Percentiles rank a stretch among this genome's conserved stretches.
These are phyloP conservation scores for Ectemnius cavifrons DNA, from an alignment of 2,888 invertebrate genomes.

Conservation along the genomic window DNA sequence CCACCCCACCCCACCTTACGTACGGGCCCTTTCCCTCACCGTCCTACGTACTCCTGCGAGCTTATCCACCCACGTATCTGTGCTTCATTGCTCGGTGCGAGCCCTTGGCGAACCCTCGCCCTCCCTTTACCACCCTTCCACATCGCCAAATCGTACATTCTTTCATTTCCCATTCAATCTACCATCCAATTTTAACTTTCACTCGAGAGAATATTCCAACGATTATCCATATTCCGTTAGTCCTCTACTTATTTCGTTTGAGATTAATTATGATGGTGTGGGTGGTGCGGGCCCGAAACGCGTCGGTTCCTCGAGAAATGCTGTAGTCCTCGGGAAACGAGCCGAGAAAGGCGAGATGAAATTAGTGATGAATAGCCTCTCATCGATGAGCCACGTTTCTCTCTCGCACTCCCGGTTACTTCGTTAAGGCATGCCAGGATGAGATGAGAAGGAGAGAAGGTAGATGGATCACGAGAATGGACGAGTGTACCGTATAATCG, in stretches of 20 bases:
- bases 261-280: too few relatives aligned
- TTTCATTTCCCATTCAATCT: too few relatives aligned
- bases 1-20: neutral
- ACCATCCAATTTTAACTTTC: too few relatives aligned
- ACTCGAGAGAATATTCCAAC: too few relatives aligned
- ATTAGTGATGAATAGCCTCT: slow-evolving; percentile 65
- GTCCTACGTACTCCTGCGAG: neutral
- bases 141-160: too few relatives aligned
- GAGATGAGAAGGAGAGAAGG: slow-evolving; percentile 23
- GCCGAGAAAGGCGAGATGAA: slow-evolving; percentile 60
- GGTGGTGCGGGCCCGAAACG: too few relatives aligned
- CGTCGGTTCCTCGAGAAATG: slow-evolving; percentile 21
- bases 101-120: slow-evolving; percentile 27
- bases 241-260: too few relatives aligned
- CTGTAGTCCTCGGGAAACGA: slow-evolving; percentile 31
- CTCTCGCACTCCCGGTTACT: slow-evolving; percentile 28
- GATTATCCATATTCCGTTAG: too few relatives aligned
- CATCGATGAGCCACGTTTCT: slow-evolving; percentile 55
- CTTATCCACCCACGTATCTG: slow-evolving; percentile 10
- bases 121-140: neutral
- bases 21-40: neutral
- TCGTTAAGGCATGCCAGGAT: slow-evolving; percentile 30
- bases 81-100: too few relatives aligned
- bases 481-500: too few relatives aligned
- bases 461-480: neutral